Evolutionary conservation across 1,140 invertebrate genomes (phyloP).

Genomic region (Hylaeus volcanicus): DNA sequence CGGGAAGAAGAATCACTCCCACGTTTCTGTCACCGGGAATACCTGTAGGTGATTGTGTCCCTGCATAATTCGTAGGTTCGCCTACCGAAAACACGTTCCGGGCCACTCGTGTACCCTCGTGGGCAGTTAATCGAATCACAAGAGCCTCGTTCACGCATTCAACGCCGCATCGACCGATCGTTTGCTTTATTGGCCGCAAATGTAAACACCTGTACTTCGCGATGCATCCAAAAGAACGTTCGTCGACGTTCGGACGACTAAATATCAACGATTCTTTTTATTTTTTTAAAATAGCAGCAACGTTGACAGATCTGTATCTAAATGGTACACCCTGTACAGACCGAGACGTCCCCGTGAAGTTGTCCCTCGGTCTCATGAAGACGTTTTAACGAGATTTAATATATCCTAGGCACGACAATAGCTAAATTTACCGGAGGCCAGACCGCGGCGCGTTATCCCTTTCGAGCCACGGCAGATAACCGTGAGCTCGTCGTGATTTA

Average conservation of each 20-base stretch:
- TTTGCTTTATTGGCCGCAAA: neutral
- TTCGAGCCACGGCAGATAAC: conserved; percentile 49
- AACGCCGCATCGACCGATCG: neutral
- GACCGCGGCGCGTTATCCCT: conserved; percentile 52
- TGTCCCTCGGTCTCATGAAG: conserved; percentile 42
- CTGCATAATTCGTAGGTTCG: conserved; percentile 49
- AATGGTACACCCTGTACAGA: neutral
- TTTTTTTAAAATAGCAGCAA: no score
- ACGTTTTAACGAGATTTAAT: conserved; percentile 69
- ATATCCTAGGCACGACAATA: conserved; percentile 66
- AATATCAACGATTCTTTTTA: no score
- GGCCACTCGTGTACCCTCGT: neutral
- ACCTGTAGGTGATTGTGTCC: conserved; percentile 18
- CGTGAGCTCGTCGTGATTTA: conserved; percentile 53
- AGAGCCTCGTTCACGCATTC: conserved; percentile 4
- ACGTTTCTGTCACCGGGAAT: conserved; percentile 41
- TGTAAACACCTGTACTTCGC: conserved; percentile 7
- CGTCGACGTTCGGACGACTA: neutral
- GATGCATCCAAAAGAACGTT: neutral
- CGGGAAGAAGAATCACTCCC: conserved; percentile 52
- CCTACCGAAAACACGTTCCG: conserved; percentile 20
- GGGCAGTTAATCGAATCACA: conserved; percentile 11
- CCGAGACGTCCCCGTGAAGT: neutral
- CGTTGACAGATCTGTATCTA: no score
- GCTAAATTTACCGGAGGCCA: conserved; percentile 65